Conservation (phyloP, 2,113 vertebrate species). For the Daboia siamensis region DNA sequence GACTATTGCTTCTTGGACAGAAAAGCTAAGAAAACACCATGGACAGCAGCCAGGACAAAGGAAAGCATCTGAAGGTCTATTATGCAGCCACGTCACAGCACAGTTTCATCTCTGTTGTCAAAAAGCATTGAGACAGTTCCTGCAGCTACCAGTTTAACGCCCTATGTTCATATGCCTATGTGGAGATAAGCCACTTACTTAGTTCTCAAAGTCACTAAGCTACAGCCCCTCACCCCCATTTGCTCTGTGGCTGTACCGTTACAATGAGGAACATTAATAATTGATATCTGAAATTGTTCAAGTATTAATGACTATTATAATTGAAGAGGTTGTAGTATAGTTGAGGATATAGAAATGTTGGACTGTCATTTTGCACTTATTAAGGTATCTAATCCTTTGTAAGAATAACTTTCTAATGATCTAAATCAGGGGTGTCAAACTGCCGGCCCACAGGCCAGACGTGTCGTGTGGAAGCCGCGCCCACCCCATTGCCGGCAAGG, state of each 20-base stretch:
- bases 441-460: no score
- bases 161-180: background rate
- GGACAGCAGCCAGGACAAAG: background rate
- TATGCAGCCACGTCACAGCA: background rate
- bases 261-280: background rate
- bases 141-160: background rate
- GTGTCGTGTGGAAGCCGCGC: no score
- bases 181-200: background rate
- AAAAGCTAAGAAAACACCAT: background rate
- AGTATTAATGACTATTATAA: background rate
- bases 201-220: background rate
- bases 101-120: background rate
- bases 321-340: background rate
- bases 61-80: background rate
- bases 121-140: background rate
- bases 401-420: background rate
- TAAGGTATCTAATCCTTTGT: background rate
- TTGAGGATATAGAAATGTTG: background rate
- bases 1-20: slow-evolving; percentile 3
- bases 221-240: background rate
- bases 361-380: background rate
- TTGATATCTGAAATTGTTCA: background rate
- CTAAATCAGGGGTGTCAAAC: background rate
- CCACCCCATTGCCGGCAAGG: no score
- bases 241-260: background rate